These are phyloP conservation scores for Gryllus longicercus DNA, from an alignment of 2,888 invertebrate species.

Conservation along the genomic window DNA sequence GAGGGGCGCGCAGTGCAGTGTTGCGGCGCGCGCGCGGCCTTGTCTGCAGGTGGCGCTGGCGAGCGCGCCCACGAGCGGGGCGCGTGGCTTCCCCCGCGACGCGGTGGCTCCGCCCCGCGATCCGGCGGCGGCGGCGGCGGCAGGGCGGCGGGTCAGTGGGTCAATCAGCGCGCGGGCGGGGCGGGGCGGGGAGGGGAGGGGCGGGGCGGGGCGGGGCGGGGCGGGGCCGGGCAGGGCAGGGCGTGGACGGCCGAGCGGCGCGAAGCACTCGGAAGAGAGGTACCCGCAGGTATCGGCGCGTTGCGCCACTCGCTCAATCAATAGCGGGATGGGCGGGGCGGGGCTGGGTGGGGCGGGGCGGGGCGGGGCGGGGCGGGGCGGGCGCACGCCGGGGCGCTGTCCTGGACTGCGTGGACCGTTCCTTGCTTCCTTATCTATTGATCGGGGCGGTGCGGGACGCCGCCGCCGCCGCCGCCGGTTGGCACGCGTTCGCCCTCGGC, in stretches of 20 bases:
- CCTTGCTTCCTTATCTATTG: conserved; percentile 8
- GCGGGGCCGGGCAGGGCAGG: background rate
- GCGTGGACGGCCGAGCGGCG: background rate
- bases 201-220: too few species aligned
- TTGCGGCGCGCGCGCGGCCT: too few species aligned
- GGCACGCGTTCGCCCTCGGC: background rate
- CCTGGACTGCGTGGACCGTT: background rate
- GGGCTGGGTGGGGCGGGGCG: background rate
- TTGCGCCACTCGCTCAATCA: too few species aligned
- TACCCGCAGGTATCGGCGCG: background rate
- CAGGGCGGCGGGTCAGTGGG: conserved; percentile 17
- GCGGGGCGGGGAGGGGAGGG: background rate
- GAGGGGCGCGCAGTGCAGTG: background rate
- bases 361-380: background rate
- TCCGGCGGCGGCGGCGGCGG: background rate
- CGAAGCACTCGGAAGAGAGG: background rate
- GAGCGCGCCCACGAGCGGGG: too few species aligned
- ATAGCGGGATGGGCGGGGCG: background rate
- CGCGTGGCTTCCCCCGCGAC: too few species aligned
- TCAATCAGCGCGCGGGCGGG: background rate
- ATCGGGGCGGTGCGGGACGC: background rate
- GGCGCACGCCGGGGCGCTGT: background rate
- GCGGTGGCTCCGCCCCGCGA: too few species aligned
- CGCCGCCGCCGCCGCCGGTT: background rate
- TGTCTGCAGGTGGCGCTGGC: too few species aligned